These are phyloP conservation scores for Clarias macrocephalus DNA, from an alignment of 2,113 vertebrate species.

Conservation along the genomic window DNA sequence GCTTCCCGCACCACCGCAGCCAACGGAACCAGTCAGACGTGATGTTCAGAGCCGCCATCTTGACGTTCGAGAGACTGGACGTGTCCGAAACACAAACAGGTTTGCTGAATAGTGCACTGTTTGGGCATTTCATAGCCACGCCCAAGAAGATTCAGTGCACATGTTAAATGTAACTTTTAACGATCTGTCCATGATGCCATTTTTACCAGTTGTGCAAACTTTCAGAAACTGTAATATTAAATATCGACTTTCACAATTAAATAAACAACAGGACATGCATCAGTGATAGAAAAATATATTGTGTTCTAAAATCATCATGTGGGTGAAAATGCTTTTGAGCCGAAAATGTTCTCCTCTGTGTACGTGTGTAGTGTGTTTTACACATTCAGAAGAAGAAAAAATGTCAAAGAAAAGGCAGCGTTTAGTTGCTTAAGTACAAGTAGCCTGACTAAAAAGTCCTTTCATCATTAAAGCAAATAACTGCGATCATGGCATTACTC, in stretches of 20 bases:
- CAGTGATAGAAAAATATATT: neutral
- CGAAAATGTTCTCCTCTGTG: neutral
- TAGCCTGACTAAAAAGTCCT: neutral
- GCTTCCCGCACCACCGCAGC: slow-evolving; percentile 54
- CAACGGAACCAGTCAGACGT: slow-evolving; percentile 41
- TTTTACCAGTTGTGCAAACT: neutral
- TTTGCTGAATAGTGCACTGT: neutral
- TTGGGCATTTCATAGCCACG: neutral
- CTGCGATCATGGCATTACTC: neutral
- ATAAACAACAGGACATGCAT: neutral
- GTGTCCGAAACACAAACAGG: neutral
- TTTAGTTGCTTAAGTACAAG: neutral
- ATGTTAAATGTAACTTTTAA: neutral
- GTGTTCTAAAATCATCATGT: neutral
- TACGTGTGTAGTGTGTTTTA: neutral
- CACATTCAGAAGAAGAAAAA: neutral
- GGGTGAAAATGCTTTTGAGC: neutral
- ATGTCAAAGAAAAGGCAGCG: neutral
- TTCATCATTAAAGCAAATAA: neutral
- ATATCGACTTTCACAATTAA: neutral
- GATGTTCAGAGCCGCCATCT: slow-evolving; percentile 23
- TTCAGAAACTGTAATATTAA: neutral
- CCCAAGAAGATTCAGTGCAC: neutral
- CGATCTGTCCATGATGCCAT: neutral
- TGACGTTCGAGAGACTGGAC: too few species aligned